Evolutionary conservation across 2,113 vertebrate genomes (phyloP).

Genomic region (Dolichotis patagonum): DNA sequence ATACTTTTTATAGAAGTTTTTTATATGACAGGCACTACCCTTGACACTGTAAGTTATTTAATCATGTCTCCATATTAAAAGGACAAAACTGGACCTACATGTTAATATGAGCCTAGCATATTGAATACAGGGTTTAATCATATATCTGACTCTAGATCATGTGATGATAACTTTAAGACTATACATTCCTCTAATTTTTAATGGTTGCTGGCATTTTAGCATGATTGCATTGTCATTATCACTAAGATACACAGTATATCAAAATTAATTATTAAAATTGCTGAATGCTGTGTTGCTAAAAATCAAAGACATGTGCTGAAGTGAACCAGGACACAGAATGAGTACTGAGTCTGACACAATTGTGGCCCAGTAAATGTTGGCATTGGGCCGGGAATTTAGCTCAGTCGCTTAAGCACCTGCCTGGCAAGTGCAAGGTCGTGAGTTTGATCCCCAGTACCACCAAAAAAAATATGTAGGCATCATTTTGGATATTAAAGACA

Average conservation of each 20-base stretch:
- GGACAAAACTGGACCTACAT: neutral
- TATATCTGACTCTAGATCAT: neutral
- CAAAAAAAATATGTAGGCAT: too few species aligned
- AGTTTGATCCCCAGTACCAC: too few species aligned
- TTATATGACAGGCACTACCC: neutral
- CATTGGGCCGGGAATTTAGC: too few species aligned
- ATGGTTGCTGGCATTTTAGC: neutral
- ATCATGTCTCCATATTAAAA: neutral
- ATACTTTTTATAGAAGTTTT: neutral
- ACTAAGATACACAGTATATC: neutral
- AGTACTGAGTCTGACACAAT: neutral
- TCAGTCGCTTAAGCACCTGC: too few species aligned
- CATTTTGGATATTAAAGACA: neutral
- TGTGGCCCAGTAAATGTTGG: neutral
- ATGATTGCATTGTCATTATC: neutral
- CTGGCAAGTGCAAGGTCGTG: too few species aligned
- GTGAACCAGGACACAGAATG: neutral
- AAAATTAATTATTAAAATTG: conserved; percentile 1
- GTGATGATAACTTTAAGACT: neutral
- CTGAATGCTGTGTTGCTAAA: neutral
- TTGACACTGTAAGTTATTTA: conserved; percentile 15
- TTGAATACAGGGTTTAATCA: neutral
- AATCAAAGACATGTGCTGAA: neutral
- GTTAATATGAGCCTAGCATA: conserved; percentile 13
- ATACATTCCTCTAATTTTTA: neutral